Evolutionary conservation across 2,888 invertebrate species (phyloP).

Genomic region (Agrochola macilenta): DNA sequence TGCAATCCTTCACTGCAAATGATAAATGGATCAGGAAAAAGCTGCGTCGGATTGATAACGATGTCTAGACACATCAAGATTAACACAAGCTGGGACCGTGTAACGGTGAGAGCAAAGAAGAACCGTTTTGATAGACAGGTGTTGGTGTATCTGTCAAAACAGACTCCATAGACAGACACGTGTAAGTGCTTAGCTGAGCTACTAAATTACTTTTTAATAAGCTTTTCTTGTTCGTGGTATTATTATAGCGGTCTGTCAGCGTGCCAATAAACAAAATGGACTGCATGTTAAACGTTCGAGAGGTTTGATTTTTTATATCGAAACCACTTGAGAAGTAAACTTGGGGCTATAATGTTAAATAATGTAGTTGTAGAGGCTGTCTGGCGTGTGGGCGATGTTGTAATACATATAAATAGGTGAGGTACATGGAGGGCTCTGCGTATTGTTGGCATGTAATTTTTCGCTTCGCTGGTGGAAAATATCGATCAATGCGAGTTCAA

Average conservation of each 20-base stretch:
- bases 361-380: constrained; percentile 46
- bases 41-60: constrained; percentile 14
- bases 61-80: constrained; percentile 9
- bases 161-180: constrained; percentile 13
- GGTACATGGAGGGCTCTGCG: constrained; percentile 20
- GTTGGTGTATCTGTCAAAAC: constrained; percentile 38
- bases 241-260: constrained; percentile 55
- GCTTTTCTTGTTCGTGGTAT: constrained; percentile 34
- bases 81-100: constrained; percentile 12
- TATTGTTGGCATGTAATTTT: constrained; percentile 50
- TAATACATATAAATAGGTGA: constrained; percentile 53
- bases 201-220: constrained; percentile 51
- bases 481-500: constrained; percentile 53
- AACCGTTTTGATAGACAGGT: constrained; percentile 38
- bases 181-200: constrained; percentile 29
- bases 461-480: constrained; percentile 52
- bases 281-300: constrained; percentile 32
- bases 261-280: constrained; percentile 57
- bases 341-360: constrained; percentile 27
- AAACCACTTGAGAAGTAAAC: constrained; percentile 48
- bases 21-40: constrained; percentile 23
- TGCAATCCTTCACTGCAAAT: constrained; percentile 9
- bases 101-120: constrained; percentile 30
- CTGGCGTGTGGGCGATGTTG: constrained; percentile 49
- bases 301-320: constrained; percentile 51